Conservation (phyloP, 2,113 vertebrate species). For the Dasypus novemcinctus region DNA sequence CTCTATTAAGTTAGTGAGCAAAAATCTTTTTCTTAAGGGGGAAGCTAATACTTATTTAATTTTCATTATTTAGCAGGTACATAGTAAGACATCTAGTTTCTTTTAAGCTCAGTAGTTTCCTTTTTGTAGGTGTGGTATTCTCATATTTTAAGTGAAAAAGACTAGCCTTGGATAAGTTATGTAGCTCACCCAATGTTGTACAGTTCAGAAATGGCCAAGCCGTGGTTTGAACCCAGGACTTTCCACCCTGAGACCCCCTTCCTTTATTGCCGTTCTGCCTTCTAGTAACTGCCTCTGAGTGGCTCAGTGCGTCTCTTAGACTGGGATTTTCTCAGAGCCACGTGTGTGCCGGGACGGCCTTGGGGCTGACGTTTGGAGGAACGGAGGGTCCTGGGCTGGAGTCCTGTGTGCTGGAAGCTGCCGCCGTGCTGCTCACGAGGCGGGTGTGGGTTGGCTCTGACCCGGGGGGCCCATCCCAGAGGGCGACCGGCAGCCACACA, state of each 20-base stretch:
- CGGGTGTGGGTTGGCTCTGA: fast-evolving
- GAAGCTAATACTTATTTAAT: background rate
- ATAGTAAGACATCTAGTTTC: background rate
- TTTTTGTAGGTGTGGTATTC: background rate
- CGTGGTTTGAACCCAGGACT: background rate
- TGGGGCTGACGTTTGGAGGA: fast-evolving
- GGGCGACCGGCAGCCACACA: background rate
- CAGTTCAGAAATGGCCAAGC: background rate
- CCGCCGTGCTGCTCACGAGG: too few relatives aligned
- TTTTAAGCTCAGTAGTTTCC: background rate
- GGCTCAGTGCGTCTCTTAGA: background rate
- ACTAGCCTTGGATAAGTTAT: background rate
- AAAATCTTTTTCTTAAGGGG: background rate
- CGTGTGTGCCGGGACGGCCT: background rate
- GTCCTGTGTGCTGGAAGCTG: too few relatives aligned
- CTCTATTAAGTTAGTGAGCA: too few relatives aligned
- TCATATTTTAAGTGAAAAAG: background rate
- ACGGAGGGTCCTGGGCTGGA: background rate
- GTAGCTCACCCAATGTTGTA: too few relatives aligned
- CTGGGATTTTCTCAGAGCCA: background rate
- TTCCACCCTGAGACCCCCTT: too few relatives aligned
- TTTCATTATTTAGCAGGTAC: background rate
- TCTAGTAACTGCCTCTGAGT: fast-evolving
- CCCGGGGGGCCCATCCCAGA: background rate
- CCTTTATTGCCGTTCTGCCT: background rate